phyloP scores from a whole-genome alignment of 37 sponge, comb jelly and placozoan species.

The Cliona cf. orientalis region DNA sequence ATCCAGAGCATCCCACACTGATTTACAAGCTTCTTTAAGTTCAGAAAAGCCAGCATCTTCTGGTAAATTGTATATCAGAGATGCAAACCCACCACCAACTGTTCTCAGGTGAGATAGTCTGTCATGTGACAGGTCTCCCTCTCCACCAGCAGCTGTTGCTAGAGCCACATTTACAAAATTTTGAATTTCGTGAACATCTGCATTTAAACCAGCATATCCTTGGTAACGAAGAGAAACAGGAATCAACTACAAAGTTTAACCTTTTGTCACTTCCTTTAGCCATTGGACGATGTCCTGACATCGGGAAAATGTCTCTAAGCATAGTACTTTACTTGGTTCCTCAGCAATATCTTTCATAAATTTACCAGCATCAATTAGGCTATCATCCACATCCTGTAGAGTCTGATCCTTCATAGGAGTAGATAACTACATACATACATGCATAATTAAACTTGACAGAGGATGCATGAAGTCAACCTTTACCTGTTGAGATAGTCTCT shows the following conservation, averaged over 20 bases:
- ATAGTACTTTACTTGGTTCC: conserved; percentile 14
- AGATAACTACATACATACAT: neutral
- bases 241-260: conserved; percentile 1
- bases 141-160: conserved; percentile 73
- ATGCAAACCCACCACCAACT: conserved; percentile 59
- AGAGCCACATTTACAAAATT: conserved; percentile 70
- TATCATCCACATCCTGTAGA: conserved; percentile 18
- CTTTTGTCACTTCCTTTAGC: conserved; percentile 53
- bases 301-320: conserved; percentile 28
- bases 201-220: too few relatives aligned
- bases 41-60: conserved; percentile 11
- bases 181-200: conserved; percentile 55
- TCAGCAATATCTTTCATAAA: conserved; percentile 39
- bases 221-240: too few relatives aligned
- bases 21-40: conserved; percentile 22
- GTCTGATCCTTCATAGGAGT: conserved; percentile 53
- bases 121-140: conserved; percentile 58
- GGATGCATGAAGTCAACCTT: conserved; percentile 22
- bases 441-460: neutral
- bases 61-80: conserved; percentile 50
- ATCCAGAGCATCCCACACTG: conserved; percentile 57
- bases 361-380: conserved; percentile 10
- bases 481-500: conserved; percentile 24
- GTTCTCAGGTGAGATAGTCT: conserved; percentile 63
- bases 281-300: conserved; percentile 49